phyloP scores from a whole-genome alignment of 1,140 invertebrate species.

The Meteorus sp. region DNA sequence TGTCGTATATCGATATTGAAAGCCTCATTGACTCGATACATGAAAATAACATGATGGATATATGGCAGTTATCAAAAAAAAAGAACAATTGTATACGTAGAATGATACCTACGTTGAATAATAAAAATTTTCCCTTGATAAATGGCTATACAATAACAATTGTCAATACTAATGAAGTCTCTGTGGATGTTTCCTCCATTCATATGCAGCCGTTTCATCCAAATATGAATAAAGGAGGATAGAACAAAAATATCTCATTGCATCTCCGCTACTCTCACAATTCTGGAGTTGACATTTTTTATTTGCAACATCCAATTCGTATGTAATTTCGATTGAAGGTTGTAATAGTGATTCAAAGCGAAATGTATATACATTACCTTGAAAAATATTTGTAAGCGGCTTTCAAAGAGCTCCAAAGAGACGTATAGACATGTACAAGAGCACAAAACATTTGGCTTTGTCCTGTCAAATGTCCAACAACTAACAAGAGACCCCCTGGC shows the following conservation, averaged over 20 bases:
- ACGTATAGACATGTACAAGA: neutral
- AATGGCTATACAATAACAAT: slow-evolving; percentile 15
- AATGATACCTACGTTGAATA: neutral
- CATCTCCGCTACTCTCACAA: no score
- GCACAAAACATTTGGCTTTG: slow-evolving; percentile 34
- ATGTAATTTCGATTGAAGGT: neutral
- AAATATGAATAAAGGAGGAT: no score
- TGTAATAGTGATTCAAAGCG: neutral
- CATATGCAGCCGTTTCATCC: neutral
- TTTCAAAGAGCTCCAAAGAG: neutral
- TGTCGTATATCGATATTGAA: no score
- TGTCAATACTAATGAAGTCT: slow-evolving; percentile 21
- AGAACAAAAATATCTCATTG: slow-evolving; percentile 11
- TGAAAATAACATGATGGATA: slow-evolving; percentile 14
- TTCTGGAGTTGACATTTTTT: no score
- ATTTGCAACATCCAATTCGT: no score
- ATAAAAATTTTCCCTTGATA: neutral
- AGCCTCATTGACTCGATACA: no score
- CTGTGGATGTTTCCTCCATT: neutral
- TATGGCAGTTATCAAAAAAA: neutral
- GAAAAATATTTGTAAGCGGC: slow-evolving; percentile 15
- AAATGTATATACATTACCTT: slow-evolving; percentile 5
- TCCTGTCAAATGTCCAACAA: slow-evolving; percentile 36
- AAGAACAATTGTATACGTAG: neutral
- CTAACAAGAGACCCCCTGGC: slow-evolving; percentile 35